Base-by-base conservation (phyloP, 2,888 invertebrate species). In the Agonopterix heracliana region DNA sequence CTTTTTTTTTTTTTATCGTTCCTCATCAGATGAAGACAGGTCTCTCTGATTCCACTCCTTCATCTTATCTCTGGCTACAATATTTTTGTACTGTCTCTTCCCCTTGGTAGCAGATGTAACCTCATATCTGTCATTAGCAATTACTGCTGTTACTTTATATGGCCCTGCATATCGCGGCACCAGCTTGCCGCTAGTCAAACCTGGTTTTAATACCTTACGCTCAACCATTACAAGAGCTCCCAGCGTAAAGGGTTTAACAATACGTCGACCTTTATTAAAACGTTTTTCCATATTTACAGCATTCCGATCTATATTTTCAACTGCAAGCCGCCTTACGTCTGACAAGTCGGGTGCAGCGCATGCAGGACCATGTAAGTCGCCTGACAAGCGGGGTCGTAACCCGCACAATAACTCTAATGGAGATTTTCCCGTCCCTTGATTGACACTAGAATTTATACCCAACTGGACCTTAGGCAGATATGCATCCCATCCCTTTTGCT, bases 371-470 rank as follows among this genome's bases (percentile, higher is more conserved):
- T 38, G n/a, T n/a, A 45, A 38, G 14, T 45, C 38, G 36, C 45
- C 45, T 13, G 38, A 38, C 5, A 45, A 14, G 9, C 45, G 45
- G 8, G 44, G 44, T 13, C 38, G 14, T 7, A 38, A 41, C 9
- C 46, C 46, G 11, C 26, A 46, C 2, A 46, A 14, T n/a, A 46
- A 26, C n/a, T 46, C 41, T 7, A 41, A 17, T 34, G 46, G 41
- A 3, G 26, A 26, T 36, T 41, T 40, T 17, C 38, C 34, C 5
- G 46, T 46, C 4, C 38, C 41, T 11, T 41, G 8, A 26, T 34
- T 46, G 1, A 11, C 9, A 17, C 13, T 46, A 5, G 46, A 38
- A 41, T 46, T 46, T 9, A 46, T 12, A 2, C 46, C 46, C 14
- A 11, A 12, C 11, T 46, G 38, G 1, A 46, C 46, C 11, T 41